These are phyloP conservation scores for Mizuhopecten yessoensis DNA, from an alignment of 1,140 invertebrate genomes.

Conservation along the genomic window DNA sequence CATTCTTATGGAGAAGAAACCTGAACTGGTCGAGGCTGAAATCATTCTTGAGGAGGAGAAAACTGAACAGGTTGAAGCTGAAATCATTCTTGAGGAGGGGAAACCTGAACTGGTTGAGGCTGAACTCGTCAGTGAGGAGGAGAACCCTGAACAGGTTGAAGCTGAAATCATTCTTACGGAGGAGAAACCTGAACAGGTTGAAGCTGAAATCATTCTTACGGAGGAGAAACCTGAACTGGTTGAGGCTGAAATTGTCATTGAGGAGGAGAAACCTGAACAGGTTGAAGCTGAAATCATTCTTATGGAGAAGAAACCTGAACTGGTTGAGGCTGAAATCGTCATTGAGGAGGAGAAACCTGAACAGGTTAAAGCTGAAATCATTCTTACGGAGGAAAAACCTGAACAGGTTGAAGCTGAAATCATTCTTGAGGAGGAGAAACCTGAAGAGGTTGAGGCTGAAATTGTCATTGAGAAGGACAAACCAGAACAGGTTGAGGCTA, in stretches of 20 bases:
- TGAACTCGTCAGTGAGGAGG: not conserved
- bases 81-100: slow-evolving; percentile 38
- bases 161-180: slow-evolving; percentile 63
- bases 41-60: slow-evolving; percentile 22
- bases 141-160: slow-evolving; percentile 64
- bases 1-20: not conserved
- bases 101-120: slow-evolving; percentile 51
- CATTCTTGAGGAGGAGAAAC: not conserved
- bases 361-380: slow-evolving; percentile 43
- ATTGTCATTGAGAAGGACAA: not conserved
- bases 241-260: slow-evolving; percentile 43
- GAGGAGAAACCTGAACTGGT: slow-evolving; percentile 23
- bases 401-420: slow-evolving; percentile 42
- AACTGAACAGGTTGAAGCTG: slow-evolving; percentile 47
- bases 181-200: not conserved
- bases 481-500: not conserved
- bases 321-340: not conserved
- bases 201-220: not conserved
- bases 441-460: slow-evolving; percentile 31
- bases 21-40: not conserved
- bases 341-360: slow-evolving; percentile 36
- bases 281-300: slow-evolving; percentile 34
- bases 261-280: not conserved
- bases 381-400: slow-evolving; percentile 12
- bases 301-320: slow-evolving; percentile 49